Percentiles rank a stretch among this genome's conserved stretches.
These are phyloP conservation scores for Sminthurinus signatus DNA, from an alignment of 1,140 invertebrate species.

Conservation along the genomic window DNA sequence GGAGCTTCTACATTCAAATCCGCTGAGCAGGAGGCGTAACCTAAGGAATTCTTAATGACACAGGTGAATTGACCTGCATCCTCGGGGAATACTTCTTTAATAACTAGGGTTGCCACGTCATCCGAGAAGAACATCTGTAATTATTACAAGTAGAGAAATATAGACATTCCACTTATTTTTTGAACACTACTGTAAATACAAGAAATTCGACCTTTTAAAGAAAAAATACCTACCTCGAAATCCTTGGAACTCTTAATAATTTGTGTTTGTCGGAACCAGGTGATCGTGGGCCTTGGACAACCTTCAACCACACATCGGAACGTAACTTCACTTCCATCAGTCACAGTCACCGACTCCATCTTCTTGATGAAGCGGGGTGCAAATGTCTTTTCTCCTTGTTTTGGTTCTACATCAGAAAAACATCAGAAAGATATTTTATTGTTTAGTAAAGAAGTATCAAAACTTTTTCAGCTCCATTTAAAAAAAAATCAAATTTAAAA, in stretches of 20 bases:
- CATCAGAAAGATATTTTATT: too few relatives aligned
- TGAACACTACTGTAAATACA: too few relatives aligned
- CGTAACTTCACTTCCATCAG: conserved; percentile 78
- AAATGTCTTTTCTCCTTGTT: conserved; percentile 63
- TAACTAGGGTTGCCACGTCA: conserved; percentile 83
- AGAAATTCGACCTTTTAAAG: background rate
- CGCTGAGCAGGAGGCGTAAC: conserved; percentile 84
- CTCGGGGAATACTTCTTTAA: conserved; percentile 92
- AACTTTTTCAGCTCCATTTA: too few relatives aligned
- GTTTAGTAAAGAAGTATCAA: too few relatives aligned
- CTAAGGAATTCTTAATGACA: conserved; percentile 89
- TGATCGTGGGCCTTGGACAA: conserved; percentile 79
- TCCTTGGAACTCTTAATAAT: conserved; percentile 84
- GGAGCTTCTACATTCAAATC: conserved; percentile 80
- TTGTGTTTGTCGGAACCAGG: conserved; percentile 88
- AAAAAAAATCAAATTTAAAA: too few relatives aligned
- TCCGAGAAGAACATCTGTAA: conserved; percentile 85
- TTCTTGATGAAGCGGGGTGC: conserved; percentile 81
- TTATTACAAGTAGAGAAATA: too few relatives aligned
- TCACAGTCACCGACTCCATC: conserved; percentile 70
- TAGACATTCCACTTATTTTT: background rate
- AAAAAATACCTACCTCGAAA: conserved; percentile 53
- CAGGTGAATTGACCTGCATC: conserved; percentile 95
- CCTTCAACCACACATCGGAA: conserved; percentile 89
- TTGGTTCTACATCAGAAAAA: conserved; percentile 69